Conservation (phyloP, 2,113 vertebrate species). For the Aphyosemion australe region DNA sequence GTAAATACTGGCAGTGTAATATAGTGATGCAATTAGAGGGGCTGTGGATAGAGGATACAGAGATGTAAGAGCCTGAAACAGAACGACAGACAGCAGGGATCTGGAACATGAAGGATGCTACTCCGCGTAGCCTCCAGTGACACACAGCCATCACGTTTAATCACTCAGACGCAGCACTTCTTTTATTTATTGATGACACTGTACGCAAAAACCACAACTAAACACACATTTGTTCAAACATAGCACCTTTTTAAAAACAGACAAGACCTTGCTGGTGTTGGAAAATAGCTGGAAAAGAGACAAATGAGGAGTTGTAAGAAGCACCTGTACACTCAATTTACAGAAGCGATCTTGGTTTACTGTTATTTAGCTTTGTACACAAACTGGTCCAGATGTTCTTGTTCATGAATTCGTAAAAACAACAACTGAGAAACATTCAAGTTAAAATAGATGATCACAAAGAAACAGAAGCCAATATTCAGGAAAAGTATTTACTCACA, state of each 20-base stretch:
- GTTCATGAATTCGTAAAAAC: too few relatives aligned
- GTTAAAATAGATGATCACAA: too few relatives aligned
- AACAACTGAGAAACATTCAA: too few relatives aligned
- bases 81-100: conserved; percentile 6
- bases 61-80: conserved; percentile 3
- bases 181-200: conserved; percentile 44
- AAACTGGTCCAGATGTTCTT: too few relatives aligned
- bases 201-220: conserved; percentile 15
- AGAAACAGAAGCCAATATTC: too few relatives aligned
- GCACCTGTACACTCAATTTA: too few relatives aligned
- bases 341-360: too few relatives aligned
- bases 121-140: conserved; percentile 15
- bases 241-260: conserved; percentile 3
- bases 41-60: conserved; percentile 25
- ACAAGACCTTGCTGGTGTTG: neutral
- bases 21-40: conserved; percentile 45
- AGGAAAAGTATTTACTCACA: too few relatives aligned
- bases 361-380: too few relatives aligned
- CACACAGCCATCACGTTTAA: conserved; percentile 18
- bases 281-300: neutral
- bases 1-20: conserved; percentile 37
- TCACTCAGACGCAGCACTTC: neutral
- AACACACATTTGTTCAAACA: conserved; percentile 13
- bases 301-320: too few relatives aligned
- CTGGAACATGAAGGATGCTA: conserved; percentile 31